Conservation (phyloP, 2,797 vertebrate species). For the Emydoidea blandingii region DNA sequence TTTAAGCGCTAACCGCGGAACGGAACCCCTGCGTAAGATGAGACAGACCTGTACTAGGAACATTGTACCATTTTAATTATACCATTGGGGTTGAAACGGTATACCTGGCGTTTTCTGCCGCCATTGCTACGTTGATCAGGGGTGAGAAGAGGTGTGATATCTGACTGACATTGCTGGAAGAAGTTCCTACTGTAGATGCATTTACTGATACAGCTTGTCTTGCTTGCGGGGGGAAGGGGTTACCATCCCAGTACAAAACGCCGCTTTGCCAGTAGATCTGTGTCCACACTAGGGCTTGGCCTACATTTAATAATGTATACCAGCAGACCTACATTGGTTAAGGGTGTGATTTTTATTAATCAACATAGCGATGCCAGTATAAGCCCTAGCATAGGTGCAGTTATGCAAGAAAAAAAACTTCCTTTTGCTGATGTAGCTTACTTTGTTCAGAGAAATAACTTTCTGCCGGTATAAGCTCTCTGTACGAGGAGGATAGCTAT, state of each 20-base stretch:
- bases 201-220: background rate
- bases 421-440: background rate
- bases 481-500: background rate
- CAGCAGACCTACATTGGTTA: background rate
- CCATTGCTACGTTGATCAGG: background rate
- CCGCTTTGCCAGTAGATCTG: background rate
- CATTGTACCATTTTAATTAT: background rate
- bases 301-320: background rate
- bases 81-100: background rate
- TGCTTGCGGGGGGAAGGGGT: rapidly evolving
- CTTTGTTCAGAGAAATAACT: background rate
- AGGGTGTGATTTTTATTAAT: no score
- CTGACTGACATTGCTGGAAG: background rate
- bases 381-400: background rate
- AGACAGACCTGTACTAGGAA: background rate
- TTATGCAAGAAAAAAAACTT: background rate
- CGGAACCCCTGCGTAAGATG: no score
- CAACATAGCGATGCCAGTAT: background rate
- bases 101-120: background rate
- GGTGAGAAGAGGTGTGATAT: background rate
- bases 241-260: background rate
- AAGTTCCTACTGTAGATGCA: background rate
- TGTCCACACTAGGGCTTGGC: background rate
- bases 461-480: background rate
- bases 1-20: no score